phyloP scores from a whole-genome alignment of 2,797 vertebrate species.

The Natrix natrix region DNA sequence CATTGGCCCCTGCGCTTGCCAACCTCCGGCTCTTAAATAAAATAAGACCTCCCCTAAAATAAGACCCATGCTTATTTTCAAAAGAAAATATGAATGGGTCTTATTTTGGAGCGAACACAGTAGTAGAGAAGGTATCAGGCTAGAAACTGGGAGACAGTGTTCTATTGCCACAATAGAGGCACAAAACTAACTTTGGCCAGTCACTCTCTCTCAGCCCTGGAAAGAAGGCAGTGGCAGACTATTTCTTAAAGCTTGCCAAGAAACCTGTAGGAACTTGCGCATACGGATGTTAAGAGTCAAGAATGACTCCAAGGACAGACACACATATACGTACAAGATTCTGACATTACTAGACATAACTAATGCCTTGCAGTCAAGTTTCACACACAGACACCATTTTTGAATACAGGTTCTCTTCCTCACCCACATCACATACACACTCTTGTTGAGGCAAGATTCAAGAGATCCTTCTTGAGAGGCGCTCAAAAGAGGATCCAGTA shows the following conservation, averaged over 20 bases:
- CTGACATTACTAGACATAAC: background rate
- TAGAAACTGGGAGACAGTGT: background rate
- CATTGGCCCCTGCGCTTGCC: accelerated
- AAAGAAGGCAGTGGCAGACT: background rate
- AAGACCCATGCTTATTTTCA: too few relatives aligned
- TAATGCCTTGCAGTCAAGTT: too few relatives aligned
- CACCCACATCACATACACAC: background rate
- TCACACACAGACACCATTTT: background rate
- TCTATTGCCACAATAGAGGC: background rate
- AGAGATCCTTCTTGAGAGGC: background rate
- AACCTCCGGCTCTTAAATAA: too few relatives aligned
- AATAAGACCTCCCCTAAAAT: too few relatives aligned
- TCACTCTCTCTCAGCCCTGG: background rate
- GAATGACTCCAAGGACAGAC: background rate
- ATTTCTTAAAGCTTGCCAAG: background rate
- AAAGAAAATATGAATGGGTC: too few relatives aligned
- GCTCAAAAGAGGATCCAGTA: background rate
- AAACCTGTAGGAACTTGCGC: background rate
- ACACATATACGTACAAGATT: too few relatives aligned
- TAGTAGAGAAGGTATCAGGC: background rate
- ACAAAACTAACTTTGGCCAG: background rate
- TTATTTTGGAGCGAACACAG: too few relatives aligned
- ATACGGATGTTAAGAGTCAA: background rate
- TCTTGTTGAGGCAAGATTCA: background rate
- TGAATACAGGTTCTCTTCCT: background rate